A percentile compares a stretch with the other conserved stretches of the same genome.
Evolutionary conservation across 2,113 vertebrate species (phyloP).

Genomic region (Podiceps cristatus): DNA sequence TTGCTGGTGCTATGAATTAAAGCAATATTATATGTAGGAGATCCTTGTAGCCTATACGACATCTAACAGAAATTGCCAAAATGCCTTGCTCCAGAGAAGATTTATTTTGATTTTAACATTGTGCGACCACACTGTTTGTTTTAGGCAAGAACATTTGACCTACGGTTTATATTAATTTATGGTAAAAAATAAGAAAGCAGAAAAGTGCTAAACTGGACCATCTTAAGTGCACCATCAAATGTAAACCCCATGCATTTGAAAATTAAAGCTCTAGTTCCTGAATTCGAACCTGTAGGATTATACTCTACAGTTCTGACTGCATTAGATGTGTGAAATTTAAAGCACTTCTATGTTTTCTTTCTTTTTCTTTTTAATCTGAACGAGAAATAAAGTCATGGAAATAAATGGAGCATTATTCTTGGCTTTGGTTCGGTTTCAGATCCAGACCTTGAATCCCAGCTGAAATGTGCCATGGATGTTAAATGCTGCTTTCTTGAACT

Average conservation of each 20-base stretch:
- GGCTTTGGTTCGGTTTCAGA: background rate
- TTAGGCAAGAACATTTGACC: background rate
- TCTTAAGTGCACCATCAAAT: background rate
- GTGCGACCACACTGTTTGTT: background rate
- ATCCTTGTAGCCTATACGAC: background rate
- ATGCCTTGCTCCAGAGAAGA: background rate
- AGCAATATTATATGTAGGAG: background rate
- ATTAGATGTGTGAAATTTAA: background rate
- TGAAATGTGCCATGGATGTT: background rate
- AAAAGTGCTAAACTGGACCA: background rate
- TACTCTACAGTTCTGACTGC: background rate
- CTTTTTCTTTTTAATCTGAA: slow-evolving; percentile 21
- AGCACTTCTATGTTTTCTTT: background rate
- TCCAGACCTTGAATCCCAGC: background rate
- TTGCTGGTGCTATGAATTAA: background rate
- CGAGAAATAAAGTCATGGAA: slow-evolving; percentile 25
- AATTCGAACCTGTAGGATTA: background rate
- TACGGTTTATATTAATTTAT: background rate
- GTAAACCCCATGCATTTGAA: background rate
- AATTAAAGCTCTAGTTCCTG: background rate
- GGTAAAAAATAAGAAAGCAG: background rate
- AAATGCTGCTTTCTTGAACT: background rate
- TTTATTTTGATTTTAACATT: background rate
- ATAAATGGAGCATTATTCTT: slow-evolving; percentile 28
- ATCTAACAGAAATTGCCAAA: background rate